phyloP scores from a whole-genome alignment of 2,888 invertebrate genomes.

The Platynereis dumerilii region DNA sequence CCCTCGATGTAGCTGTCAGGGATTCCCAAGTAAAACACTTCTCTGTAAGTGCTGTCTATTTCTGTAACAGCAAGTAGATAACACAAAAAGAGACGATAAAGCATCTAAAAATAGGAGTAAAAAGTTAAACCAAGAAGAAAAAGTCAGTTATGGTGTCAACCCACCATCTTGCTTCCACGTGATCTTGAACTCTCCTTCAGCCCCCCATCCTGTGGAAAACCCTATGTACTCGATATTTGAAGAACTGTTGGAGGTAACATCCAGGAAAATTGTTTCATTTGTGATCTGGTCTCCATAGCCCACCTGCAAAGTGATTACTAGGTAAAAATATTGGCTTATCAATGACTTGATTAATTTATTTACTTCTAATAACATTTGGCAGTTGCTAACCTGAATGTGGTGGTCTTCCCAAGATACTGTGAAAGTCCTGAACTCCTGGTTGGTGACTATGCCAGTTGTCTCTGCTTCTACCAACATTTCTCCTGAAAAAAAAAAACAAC shows the following conservation, averaged over 20 bases:
- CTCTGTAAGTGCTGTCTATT: conserved; percentile 20
- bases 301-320: conserved; percentile 22
- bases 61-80: too few species aligned
- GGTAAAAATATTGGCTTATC: too few species aligned
- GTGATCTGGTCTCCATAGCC: conserved; percentile 18
- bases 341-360: too few species aligned
- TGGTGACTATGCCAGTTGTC: conserved; percentile 23
- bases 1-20: conserved; percentile 70
- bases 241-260: not conserved
- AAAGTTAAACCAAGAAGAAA: too few species aligned
- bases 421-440: conserved; percentile 29
- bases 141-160: not conserved
- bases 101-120: too few species aligned
- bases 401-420: conserved; percentile 27
- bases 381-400: conserved; percentile 24
- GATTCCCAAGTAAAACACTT: conserved; percentile 48
- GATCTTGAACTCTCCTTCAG: conserved; percentile 30
- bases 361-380: too few species aligned
- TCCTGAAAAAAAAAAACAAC: conserved; percentile 17
- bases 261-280: conserved; percentile 16
- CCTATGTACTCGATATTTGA: conserved; percentile 29
- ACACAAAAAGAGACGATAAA: not conserved
- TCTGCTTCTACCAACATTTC: conserved; percentile 2
- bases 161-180: conserved; percentile 25
- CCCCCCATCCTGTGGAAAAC: conserved; percentile 32